Evolutionary conservation across 2,797 vertebrate species (phyloP).

Genomic region (Myotis vivesi): DNA sequence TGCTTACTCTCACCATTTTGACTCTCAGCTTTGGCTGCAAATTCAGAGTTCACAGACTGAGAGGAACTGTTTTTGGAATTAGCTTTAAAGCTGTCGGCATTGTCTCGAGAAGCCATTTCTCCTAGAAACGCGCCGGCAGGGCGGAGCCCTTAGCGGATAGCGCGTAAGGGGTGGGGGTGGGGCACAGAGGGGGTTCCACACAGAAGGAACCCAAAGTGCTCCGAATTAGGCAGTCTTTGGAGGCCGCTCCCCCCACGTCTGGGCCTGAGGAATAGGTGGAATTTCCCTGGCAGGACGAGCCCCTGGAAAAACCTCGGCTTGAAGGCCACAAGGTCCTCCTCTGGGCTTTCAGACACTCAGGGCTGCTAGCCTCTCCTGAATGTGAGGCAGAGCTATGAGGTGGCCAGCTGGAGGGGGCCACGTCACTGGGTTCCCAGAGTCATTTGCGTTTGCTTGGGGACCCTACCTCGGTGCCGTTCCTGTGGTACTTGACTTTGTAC

Average conservation of each 20-base stretch:
- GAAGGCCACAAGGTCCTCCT: background rate
- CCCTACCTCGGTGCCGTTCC: background rate
- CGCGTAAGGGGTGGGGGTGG: background rate
- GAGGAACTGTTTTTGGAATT: background rate
- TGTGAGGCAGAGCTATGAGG: background rate
- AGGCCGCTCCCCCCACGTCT: background rate
- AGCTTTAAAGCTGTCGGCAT: background rate
- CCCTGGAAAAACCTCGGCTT: background rate
- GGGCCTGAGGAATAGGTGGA: background rate
- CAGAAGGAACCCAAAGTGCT: background rate
- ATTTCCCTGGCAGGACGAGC: background rate
- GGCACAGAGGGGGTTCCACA: background rate
- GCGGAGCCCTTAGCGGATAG: fast-evolving
- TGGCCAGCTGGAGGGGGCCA: background rate
- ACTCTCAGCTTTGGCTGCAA: background rate
- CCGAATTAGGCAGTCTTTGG: background rate
- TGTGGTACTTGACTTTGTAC: background rate
- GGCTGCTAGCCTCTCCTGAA: background rate
- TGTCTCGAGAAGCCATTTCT: conserved; percentile 28
- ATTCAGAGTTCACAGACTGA: background rate
- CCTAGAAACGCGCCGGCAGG: background rate
- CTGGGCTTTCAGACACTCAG: background rate
- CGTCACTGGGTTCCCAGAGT: background rate
- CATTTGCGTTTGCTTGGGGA: background rate
- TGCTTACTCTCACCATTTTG: background rate